Evolutionary conservation across 30 jellyfish, hydroid and myxozoan species (phyloP).

Genomic region (Aurelia aurita complex sp. Pacific): DNA sequence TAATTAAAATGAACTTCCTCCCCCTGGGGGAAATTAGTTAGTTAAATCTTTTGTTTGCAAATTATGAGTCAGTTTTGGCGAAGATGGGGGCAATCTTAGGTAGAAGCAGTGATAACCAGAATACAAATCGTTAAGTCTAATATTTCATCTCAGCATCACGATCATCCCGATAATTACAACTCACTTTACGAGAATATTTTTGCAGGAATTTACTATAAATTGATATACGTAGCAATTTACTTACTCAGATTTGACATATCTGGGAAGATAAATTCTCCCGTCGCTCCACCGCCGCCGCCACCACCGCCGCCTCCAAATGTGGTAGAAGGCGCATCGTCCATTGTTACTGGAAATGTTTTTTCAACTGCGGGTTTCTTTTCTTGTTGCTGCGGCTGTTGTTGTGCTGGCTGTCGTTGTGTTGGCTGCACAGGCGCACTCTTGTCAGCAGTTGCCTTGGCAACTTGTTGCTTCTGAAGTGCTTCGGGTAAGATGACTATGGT

Average conservation of each 20-base stretch:
- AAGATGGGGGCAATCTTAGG: too few species aligned
- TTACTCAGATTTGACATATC: constrained; percentile 54
- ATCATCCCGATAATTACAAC: too few species aligned
- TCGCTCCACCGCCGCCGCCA: constrained; percentile 68
- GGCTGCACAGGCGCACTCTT: background rate
- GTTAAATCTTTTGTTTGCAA: too few species aligned
- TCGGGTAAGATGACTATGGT: constrained; percentile 59
- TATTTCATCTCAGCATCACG: too few species aligned
- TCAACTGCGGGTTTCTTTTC: constrained; percentile 26
- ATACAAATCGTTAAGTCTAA: too few species aligned
- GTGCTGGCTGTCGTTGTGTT: constrained; percentile 5
- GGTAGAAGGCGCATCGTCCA: constrained; percentile 20
- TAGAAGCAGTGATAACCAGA: too few species aligned
- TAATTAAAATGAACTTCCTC: too few species aligned
- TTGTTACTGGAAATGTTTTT: constrained; percentile 63
- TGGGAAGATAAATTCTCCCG: constrained; percentile 59
- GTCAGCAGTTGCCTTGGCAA: constrained; percentile 24
- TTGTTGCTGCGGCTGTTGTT: constrained; percentile 1
- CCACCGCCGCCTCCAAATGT: constrained; percentile 75
- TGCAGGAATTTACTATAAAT: too few species aligned
- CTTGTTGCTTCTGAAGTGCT: constrained; percentile 25
- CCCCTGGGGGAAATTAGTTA: too few species aligned
- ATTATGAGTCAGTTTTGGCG: too few species aligned
- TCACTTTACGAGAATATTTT: too few species aligned
- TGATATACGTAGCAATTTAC: background rate